Evolutionary conservation across 1,140 invertebrate genomes (phyloP).

Genomic region (Drosophila funebris): DNA sequence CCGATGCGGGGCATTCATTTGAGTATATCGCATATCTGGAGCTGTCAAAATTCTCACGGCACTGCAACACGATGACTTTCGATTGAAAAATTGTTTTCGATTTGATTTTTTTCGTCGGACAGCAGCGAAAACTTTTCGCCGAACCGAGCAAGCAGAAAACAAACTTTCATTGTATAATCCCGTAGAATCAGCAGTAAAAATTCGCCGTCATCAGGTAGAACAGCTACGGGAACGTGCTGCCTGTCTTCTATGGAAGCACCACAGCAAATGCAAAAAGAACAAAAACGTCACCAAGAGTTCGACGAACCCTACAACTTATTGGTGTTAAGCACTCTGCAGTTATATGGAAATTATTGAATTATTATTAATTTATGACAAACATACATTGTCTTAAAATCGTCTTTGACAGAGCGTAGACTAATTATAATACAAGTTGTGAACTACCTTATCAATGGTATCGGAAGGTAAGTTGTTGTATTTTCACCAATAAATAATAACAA

Average conservation of each 20-base stretch:
- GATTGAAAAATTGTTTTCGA: slow-evolving; percentile 47
- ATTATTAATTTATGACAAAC: background rate
- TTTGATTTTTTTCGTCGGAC: slow-evolving; percentile 39
- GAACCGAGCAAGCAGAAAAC: slow-evolving; percentile 38
- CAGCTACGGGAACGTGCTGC: slow-evolving; percentile 39
- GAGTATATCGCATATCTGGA: slow-evolving; percentile 38
- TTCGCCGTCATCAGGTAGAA: slow-evolving; percentile 53
- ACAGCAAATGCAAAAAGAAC: slow-evolving; percentile 21
- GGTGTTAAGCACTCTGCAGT: slow-evolving; percentile 53
- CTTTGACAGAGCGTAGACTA: no score
- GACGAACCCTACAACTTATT: slow-evolving; percentile 52
- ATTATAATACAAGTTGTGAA: no score
- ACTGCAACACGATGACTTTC: slow-evolving; percentile 49
- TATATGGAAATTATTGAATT: slow-evolving; percentile 5
- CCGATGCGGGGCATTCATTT: slow-evolving; percentile 31
- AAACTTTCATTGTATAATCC: slow-evolving; percentile 69
- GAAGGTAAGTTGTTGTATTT: no score
- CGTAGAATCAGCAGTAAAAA: slow-evolving; percentile 57
- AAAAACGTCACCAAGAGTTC: slow-evolving; percentile 41
- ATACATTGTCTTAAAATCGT: no score
- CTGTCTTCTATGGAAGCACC: slow-evolving; percentile 54
- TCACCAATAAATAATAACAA: no score
- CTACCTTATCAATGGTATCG: no score
- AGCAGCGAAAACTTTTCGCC: slow-evolving; percentile 60
- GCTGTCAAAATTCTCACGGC: slow-evolving; percentile 65